A percentile compares a stretch with the other conserved stretches of the same genome.
These are phyloP conservation scores for Ochropacha duplaris DNA, from an alignment of 2,888 invertebrate genomes.

Conservation along the genomic window DNA sequence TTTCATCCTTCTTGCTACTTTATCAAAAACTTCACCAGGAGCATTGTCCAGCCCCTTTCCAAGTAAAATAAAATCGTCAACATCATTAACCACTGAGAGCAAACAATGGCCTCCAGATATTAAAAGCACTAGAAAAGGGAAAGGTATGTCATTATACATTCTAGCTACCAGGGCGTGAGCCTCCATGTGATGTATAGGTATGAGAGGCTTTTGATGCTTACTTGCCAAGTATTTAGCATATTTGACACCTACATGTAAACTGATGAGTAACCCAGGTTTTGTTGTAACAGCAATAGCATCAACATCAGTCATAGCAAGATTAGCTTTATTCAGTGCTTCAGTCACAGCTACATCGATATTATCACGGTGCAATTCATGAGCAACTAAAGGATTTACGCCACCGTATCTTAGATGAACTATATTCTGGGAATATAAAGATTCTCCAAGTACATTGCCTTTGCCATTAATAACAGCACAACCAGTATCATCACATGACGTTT, in stretches of 20 bases:
- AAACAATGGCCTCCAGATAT: conserved; percentile 97
- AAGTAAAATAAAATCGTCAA: conserved; percentile 90
- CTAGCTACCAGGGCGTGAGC: conserved; percentile 97
- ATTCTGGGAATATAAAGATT: conserved; percentile 92
- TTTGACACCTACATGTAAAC: conserved; percentile 90
- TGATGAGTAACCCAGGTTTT: conserved; percentile 92
- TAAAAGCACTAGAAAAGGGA: conserved; percentile 94
- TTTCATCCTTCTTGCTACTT: conserved; percentile 93
- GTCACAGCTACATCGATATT: conserved; percentile 90
- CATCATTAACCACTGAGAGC: conserved; percentile 87
- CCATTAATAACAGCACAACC: conserved; percentile 93
- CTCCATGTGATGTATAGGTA: conserved; percentile 99
- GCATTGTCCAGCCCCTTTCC: conserved; percentile 93
- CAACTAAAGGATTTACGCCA: conserved; percentile 95
- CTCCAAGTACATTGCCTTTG: conserved; percentile 88
- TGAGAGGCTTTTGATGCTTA: conserved; percentile 88
- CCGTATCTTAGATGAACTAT: conserved; percentile 88
- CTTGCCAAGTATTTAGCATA: conserved; percentile 91
- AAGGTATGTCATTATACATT: conserved; percentile 87
- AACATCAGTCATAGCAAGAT: conserved; percentile 84
- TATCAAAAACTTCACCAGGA: conserved; percentile 97
- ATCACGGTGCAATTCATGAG: conserved; percentile 90
- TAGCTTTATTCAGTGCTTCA: conserved; percentile 85
- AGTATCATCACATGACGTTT: conserved; percentile 99
- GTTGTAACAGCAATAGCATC: conserved; percentile 96